These are phyloP conservation scores for Polymixis flavicincta DNA, from an alignment of 2,888 invertebrate species.

Conservation along the genomic window DNA sequence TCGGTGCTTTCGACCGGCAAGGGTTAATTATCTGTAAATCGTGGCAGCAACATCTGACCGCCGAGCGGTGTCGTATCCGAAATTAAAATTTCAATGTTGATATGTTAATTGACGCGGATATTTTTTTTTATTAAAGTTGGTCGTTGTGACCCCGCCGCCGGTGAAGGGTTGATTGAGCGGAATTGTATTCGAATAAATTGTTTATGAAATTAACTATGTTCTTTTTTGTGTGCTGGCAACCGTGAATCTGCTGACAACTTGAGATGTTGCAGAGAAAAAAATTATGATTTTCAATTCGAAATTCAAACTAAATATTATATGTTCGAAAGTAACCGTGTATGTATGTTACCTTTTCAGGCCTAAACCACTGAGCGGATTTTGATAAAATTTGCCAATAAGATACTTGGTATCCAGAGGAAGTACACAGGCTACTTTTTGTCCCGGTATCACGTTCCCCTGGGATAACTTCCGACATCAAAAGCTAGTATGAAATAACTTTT, in stretches of 20 bases:
- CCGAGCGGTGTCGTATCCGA: conserved; percentile 60
- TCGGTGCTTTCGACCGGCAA: conserved; percentile 54
- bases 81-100: conserved; percentile 75
- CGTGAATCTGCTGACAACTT: conserved; percentile 5
- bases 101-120: conserved; percentile 72
- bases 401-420: too few species aligned
- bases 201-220: conserved; percentile 13
- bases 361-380: too few species aligned
- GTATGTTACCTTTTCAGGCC: too few species aligned
- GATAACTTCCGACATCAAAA: too few species aligned
- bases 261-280: conserved; percentile 6
- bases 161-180: conserved; percentile 65
- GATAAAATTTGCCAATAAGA: too few species aligned
- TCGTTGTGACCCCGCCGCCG: conserved; percentile 43
- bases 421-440: too few species aligned
- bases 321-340: too few species aligned
- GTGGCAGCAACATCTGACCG: conserved; percentile 60
- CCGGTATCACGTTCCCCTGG: too few species aligned
- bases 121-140: conserved; percentile 64
- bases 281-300: conserved; percentile 14
- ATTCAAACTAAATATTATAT: neutral
- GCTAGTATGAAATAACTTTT: neutral
- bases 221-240: neutral
- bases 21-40: conserved; percentile 77
- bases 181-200: conserved; percentile 46